These are phyloP conservation scores for Odontocolon sp. DNA, from an alignment of 2,888 invertebrate genomes.

Conservation along the genomic window DNA sequence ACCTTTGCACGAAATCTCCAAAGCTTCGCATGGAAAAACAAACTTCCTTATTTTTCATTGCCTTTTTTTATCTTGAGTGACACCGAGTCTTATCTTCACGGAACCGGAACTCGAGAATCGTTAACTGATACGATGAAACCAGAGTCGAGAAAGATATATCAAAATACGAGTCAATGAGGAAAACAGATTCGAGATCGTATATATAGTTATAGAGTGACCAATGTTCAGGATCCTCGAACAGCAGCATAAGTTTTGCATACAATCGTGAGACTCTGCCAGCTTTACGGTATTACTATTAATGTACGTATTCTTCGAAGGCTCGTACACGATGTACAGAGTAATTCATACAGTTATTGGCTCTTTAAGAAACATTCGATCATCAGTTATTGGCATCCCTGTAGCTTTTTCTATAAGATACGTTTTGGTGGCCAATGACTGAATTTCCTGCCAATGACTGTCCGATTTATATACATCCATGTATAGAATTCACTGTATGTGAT, in stretches of 20 bases:
- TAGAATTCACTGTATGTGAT: no score
- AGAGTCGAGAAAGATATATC: conserved; percentile 10
- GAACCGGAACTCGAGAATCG: conserved; percentile 12
- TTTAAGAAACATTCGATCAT: no score
- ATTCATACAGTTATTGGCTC: no score
- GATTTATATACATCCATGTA: no score
- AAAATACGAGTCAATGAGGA: conserved; percentile 12
- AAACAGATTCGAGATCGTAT: not conserved
- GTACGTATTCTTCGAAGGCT: conserved; percentile 5
- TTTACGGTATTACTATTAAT: conserved; percentile 12
- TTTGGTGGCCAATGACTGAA: no score
- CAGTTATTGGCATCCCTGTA: no score
- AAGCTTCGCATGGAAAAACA: no score
- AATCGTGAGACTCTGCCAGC: conserved; percentile 70
- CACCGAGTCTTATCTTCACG: not conserved
- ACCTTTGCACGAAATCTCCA: no score
- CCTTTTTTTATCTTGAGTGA: not conserved
- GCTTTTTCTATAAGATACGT: no score
- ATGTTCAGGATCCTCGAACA: conserved; percentile 26
- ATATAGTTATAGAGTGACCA: conserved; percentile 1
- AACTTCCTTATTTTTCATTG: not conserved
- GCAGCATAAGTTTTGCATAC: conserved; percentile 67
- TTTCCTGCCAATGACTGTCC: no score
- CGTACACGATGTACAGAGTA: conserved; percentile 4
- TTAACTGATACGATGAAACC: not conserved